phyloP scores from a whole-genome alignment of 2,797 vertebrate species.

The Alfaro cultratus region DNA sequence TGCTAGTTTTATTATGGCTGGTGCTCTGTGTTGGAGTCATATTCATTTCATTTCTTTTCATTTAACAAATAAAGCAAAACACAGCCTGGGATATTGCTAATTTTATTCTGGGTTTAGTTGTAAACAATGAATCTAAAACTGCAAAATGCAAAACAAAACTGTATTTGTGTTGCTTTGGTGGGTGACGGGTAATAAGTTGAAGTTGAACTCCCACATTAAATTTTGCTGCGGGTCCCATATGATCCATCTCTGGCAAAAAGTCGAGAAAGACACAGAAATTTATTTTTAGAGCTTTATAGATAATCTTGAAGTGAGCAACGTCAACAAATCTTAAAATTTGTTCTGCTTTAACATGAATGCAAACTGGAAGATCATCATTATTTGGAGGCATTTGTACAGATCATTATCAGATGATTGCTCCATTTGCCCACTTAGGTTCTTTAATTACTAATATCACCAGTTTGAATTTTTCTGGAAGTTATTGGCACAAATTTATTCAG shows the following conservation, averaged over 20 bases:
- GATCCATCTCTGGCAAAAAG: not conserved
- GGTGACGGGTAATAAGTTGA: not conserved
- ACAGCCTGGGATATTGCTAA: not conserved
- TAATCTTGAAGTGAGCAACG: not conserved
- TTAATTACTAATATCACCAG: not conserved
- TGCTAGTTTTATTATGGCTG: not conserved
- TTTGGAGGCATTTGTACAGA: not conserved
- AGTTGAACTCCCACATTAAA: not conserved
- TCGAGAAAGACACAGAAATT: not conserved
- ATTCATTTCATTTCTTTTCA: not conserved
- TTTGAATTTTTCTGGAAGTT: not conserved
- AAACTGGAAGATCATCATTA: not conserved
- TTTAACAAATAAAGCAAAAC: not conserved
- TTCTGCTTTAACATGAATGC: not conserved
- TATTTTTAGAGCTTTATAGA: not conserved
- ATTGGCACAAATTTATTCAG: not conserved
- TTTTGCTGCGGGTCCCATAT: not conserved
- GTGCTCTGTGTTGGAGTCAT: not conserved
- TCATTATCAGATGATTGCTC: not conserved
- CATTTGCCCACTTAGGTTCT: not conserved
- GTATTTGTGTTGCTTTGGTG: not conserved
- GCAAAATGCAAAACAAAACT: not conserved
- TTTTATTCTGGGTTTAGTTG: not conserved
- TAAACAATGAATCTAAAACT: not conserved
- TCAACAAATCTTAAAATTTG: not conserved